A percentile compares a stretch with the other conserved stretches of the same genome.
Conservation (phyloP, 2,113 vertebrate genomes). For the Gymnocephalus cernua region DNA sequence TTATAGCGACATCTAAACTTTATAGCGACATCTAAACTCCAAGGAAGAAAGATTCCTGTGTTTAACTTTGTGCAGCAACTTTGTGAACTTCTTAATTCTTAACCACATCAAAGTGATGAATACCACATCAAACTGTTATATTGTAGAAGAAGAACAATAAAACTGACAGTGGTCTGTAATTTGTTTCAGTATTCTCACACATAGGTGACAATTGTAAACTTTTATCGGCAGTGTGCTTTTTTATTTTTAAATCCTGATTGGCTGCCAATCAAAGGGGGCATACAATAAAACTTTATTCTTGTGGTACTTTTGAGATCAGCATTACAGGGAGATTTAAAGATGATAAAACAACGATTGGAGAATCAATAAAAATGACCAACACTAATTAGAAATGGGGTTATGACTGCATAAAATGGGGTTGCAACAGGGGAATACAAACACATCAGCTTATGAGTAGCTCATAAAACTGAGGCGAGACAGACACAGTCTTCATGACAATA, state of each 20-base stretch:
- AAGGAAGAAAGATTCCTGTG: not conserved
- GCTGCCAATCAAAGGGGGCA: slow-evolving; percentile 33
- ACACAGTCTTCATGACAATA: not conserved
- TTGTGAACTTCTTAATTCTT: slow-evolving; percentile 13
- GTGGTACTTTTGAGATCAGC: slow-evolving; percentile 35
- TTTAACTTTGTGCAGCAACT: slow-evolving; percentile 9
- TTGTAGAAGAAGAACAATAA: slow-evolving; percentile 24
- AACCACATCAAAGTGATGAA: not conserved
- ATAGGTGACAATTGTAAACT: slow-evolving; percentile 3
- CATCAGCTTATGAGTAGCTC: slow-evolving; percentile 29
- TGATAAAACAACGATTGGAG: slow-evolving; percentile 52
- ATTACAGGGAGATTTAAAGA: slow-evolving; percentile 31
- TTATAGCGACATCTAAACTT: not conserved
- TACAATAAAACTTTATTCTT: slow-evolving; percentile 54
- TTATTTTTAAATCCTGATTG: slow-evolving; percentile 34
- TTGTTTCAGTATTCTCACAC: slow-evolving; percentile 14
- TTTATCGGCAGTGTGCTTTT: slow-evolving; percentile 31
- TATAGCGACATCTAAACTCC: not conserved
- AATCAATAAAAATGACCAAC: slow-evolving; percentile 54
- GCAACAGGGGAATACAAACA: slow-evolving; percentile 41
- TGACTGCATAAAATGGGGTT: slow-evolving; percentile 37
- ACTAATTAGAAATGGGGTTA: slow-evolving; percentile 59
- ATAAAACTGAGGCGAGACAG: slow-evolving; percentile 10
- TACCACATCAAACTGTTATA: slow-evolving; percentile 17
- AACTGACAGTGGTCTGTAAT: slow-evolving; percentile 19